Base-by-base conservation (phyloP, 2,888 invertebrate genomes). In the Thymelicus acteon region DNA sequence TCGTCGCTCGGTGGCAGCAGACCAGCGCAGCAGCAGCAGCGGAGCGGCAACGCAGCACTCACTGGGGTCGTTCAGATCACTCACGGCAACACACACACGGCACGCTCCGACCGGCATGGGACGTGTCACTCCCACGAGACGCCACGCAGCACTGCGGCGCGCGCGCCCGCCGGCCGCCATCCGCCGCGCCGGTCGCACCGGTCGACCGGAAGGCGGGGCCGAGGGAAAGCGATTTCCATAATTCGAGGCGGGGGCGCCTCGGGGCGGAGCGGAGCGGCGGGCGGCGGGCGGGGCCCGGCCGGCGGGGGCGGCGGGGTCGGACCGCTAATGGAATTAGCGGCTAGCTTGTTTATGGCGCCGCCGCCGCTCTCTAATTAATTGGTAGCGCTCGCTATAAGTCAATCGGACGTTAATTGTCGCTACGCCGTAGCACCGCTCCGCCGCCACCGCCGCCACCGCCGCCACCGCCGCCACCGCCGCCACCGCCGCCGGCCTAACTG, bases 271-370 rank as follows among this genome's bases (percentile, higher is more conserved):
- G 74, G 76, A 74, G 75, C 67, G 75, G 80, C 79, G 77, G 73
- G 76, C 78, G 83, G 79, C 80, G 80, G 79, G 77, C 76, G 77
- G 80, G 83, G 88, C 88, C 88, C 80, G 83, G 88, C 88, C 87
- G 88, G 75, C 83, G 75, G 82, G 81, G 82, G 5, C 7, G 40
- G 40, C 40, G 40, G 40, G 86, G 85, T 78, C 80, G 82, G 82
- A 82, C 82, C 82, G 54, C 85, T 90, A 89, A 90, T 89, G 90
- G 90, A 86, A 88, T 88, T 87, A 88, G 84, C 80, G 82, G 81
- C 82, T 80, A 80, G 79, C 82, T 79, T 85, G 69, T 69, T 69
- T 69, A 69, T 69, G 69, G 67, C 67, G 67, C 67, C 63, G 67
- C 67, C 60, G 71, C 67, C 60, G 67, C 52, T 47, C 69, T 70